These are phyloP conservation scores for Omphaloscelis lunosa DNA, from an alignment of 2,888 invertebrate genomes.

Conservation along the genomic window DNA sequence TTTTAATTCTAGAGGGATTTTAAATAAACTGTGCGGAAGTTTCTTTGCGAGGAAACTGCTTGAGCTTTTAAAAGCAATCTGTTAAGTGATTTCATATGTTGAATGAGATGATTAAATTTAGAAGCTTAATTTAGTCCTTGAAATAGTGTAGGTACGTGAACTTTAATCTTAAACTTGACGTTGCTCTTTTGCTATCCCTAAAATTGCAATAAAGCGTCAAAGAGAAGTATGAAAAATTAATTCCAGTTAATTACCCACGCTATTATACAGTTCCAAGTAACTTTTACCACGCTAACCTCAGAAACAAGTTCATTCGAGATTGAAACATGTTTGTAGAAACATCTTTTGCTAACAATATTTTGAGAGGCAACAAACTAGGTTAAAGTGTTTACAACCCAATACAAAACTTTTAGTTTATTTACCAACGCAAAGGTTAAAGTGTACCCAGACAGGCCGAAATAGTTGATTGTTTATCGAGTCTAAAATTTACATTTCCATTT, in stretches of 20 bases:
- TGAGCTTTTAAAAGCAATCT: constrained; percentile 16
- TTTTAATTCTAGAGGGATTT: constrained; percentile 70
- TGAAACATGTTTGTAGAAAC: constrained; percentile 23
- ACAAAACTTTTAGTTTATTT: constrained; percentile 47
- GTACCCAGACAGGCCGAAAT: constrained; percentile 41
- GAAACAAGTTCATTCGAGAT: constrained; percentile 14
- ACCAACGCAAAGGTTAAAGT: constrained; percentile 37
- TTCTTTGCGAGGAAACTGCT: constrained; percentile 20
- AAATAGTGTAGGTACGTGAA: neutral
- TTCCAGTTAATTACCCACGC: neutral
- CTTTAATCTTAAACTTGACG: neutral
- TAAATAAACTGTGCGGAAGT: constrained; percentile 57
- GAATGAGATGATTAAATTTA: constrained; percentile 11
- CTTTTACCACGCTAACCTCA: neutral
- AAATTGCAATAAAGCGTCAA: neutral
- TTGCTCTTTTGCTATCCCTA: neutral
- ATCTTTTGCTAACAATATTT: constrained; percentile 34
- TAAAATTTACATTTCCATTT: constrained; percentile 71
- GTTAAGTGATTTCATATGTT: constrained; percentile 12
- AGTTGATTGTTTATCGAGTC: constrained; percentile 60
- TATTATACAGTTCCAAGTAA: no score
- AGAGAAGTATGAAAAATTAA: neutral
- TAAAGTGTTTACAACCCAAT: constrained; percentile 32
- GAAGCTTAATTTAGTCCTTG: neutral
- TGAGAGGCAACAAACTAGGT: constrained; percentile 33